Conservation (phyloP, 2,113 vertebrate genomes). For the Hiodon alosoides region DNA sequence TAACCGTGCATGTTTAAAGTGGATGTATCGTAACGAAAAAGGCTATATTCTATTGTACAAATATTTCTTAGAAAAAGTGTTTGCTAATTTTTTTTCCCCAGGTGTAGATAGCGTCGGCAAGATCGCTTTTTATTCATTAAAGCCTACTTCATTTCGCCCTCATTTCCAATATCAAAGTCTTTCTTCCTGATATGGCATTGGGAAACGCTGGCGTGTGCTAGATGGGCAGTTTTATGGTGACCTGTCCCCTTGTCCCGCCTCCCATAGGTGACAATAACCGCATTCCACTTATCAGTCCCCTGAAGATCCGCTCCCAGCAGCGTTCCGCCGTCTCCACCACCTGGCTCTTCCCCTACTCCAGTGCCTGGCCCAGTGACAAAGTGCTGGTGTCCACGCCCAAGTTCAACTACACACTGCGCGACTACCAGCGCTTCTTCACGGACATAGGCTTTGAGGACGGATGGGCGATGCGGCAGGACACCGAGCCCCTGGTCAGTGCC, state of each 20-base stretch:
- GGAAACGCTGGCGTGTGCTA: background rate
- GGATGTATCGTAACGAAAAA: too few relatives aligned
- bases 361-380: slow-evolving; percentile 76
- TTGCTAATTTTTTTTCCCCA: too few relatives aligned
- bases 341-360: slow-evolving; percentile 87
- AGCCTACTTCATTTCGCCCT: too few relatives aligned
- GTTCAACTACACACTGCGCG: slow-evolving; percentile 80
- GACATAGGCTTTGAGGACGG: slow-evolving; percentile 83
- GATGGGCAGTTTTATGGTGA: background rate
- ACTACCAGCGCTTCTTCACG: slow-evolving; percentile 75
- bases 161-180: too few relatives aligned
- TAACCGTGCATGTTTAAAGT: too few relatives aligned
- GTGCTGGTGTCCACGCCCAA: slow-evolving; percentile 77
- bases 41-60: too few relatives aligned
- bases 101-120: too few relatives aligned
- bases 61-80: too few relatives aligned
- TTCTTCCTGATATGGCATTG: too few relatives aligned
- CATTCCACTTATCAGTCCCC: slow-evolving; percentile 82
- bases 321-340: slow-evolving; percentile 83
- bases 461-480: slow-evolving; percentile 87
- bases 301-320: slow-evolving; percentile 91
- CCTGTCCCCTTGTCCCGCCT: background rate
- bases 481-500: slow-evolving; percentile 67
- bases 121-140: too few relatives aligned
- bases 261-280: slow-evolving; percentile 85